Evolutionary conservation across 1,140 invertebrate species (phyloP), one percentile per base, ranked within the genome.

Genomic region (Brachionus koreanus): DNA sequence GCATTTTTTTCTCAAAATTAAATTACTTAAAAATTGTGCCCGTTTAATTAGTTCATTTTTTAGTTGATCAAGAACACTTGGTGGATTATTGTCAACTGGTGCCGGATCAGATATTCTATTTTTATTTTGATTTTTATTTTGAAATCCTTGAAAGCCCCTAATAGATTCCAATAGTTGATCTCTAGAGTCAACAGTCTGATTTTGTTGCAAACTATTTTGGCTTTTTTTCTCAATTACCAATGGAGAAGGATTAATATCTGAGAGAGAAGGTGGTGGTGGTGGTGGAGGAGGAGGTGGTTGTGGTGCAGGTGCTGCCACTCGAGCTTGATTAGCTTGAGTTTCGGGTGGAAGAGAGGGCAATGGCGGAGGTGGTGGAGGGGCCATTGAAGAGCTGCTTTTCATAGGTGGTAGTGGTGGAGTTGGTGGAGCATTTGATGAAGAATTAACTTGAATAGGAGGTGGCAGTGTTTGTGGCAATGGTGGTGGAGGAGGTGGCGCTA

Each of bases 1-100:
- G 23, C 5, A 16, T 19, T 10, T 72, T 29, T 29, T 29, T 29
- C 3, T 29, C 7, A 6, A 46, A 29, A 10, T 5, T 49, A 46
- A 72, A 72, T 72, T 65, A 74, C 69, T 79, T 25, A 79, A 79
- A 65, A 61, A 79, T 65, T 79, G 76, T 19, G 76, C 76, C 16
- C 76, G 29, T 37, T 79, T 79, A 25, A 79, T 79, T n/a, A 79
- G 49, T 65, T 79, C 76, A 61, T 61, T 79, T 39, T 65, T 57
- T 7, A 79, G 23, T 37, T 79, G 76, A 65, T 79, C 76, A 2
- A 79, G 12, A 39, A 79, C 37, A 79, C 39, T 79, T 35, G 76
- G 49, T 13, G 46, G 12, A 33, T 57, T 61, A 29, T 39, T 61
- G 39, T 79, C 76, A 42, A 10, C 29, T 12, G 76, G 76, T 63